These are phyloP conservation scores for Archocentrus centrarchus DNA, from an alignment of 2,113 vertebrate genomes.

Conservation along the genomic window DNA sequence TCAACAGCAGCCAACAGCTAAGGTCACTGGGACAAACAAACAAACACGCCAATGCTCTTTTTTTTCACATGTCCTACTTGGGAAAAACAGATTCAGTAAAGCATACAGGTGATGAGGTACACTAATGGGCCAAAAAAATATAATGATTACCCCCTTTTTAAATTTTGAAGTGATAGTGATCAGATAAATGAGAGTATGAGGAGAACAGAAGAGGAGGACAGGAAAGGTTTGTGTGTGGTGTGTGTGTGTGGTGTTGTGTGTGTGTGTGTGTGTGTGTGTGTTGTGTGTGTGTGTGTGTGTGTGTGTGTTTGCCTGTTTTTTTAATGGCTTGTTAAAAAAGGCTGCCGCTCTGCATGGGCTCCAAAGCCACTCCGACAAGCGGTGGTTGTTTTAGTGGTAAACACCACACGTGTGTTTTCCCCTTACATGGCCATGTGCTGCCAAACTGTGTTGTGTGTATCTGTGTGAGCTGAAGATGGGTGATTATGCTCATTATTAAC, in stretches of 20 bases:
- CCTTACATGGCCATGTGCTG: slow-evolving; percentile 82
- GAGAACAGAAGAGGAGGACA: slow-evolving; percentile 15
- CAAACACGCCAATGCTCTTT: too few relatives aligned
- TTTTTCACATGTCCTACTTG: slow-evolving; percentile 3
- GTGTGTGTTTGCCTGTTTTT: slow-evolving; percentile 50
- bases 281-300: slow-evolving; percentile 41
- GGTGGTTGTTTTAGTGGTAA: slow-evolving; percentile 81
- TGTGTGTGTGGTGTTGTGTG: too few relatives aligned
- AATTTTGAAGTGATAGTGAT: slow-evolving; percentile 11
- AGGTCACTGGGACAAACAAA: too few relatives aligned
- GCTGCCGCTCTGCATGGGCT: slow-evolving; percentile 72
- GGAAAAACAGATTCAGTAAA: neutral
- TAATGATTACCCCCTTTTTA: neutral
- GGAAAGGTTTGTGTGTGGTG: slow-evolving; percentile 5
- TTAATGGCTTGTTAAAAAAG: slow-evolving; percentile 70
- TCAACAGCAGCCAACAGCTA: slow-evolving; percentile 28
- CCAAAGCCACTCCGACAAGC: slow-evolving; percentile 74
- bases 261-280: too few relatives aligned
- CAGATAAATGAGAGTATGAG: slow-evolving; percentile 3
- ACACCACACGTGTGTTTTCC: too few relatives aligned
- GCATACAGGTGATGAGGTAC: slow-evolving; percentile 9
- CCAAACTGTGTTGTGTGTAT: slow-evolving; percentile 68
- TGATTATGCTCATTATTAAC: slow-evolving; percentile 78
- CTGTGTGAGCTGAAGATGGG: slow-evolving; percentile 63
- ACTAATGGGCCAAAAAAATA: neutral